Evolutionary conservation across 1,140 invertebrate species (phyloP).

Genomic region (Cardiocondyla obscurior): DNA sequence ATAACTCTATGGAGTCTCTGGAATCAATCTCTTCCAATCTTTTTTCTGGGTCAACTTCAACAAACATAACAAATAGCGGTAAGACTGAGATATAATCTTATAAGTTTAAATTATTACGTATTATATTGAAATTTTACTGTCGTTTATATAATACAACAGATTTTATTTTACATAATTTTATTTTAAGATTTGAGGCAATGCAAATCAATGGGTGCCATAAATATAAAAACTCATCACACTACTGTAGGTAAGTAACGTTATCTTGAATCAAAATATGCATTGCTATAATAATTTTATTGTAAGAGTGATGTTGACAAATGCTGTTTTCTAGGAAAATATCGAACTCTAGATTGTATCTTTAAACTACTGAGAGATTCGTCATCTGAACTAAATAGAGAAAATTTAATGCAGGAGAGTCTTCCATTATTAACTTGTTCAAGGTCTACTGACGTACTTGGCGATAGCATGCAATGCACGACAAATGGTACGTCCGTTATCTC

Average conservation of each 20-base stretch:
- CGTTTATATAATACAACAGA: neutral
- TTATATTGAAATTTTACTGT: neutral
- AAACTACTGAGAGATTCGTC: constrained; percentile 13
- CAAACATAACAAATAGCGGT: neutral
- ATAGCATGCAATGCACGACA: neutral
- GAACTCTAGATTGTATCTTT: constrained; percentile 30
- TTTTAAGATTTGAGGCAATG: constrained; percentile 74
- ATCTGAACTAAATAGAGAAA: neutral
- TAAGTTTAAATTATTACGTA: neutral
- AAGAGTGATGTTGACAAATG: neutral
- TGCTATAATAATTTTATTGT: neutral
- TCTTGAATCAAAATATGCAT: neutral
- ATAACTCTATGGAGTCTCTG: constrained; percentile 73
- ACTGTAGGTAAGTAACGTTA: constrained; percentile 60
- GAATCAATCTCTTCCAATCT: constrained; percentile 70
- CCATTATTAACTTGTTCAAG: constrained; percentile 27
- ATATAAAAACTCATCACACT: constrained; percentile 64
- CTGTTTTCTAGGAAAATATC: constrained; percentile 10
- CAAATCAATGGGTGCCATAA: constrained; percentile 76
- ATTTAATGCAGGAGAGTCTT: constrained; percentile 6
- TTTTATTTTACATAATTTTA: constrained; percentile 51
- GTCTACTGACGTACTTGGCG: neutral
- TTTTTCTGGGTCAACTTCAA: constrained; percentile 45
- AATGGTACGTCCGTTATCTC: neutral
- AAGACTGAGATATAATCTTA: constrained; percentile 21